Base-by-base conservation (phyloP, 2,888 invertebrate genomes). In the Microchrysa polita region DNA sequence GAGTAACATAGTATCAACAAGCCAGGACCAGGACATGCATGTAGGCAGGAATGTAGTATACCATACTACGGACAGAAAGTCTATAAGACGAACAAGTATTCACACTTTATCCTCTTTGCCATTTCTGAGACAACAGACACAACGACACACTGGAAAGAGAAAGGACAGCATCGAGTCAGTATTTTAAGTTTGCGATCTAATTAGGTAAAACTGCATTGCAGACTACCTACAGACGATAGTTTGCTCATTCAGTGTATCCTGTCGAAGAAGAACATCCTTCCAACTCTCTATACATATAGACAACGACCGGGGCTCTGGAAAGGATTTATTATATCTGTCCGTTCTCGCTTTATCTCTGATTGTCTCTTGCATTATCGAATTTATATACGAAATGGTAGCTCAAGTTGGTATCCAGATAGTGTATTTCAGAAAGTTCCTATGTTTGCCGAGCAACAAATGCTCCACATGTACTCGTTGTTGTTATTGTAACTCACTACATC, bases 131-230 rank as follows among this genome's bases (percentile, higher is more conserved):
- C 48, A n/a, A 48, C 48, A 12, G 48, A n/a, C n/a, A n/a, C n/a
- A n/a, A n/a, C 27, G 27, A 34, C 27, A 34, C 27, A 34, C 27
- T 5, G 27, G 7, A 7, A 34, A 7, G 7, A 7, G 27, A 34
- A 7, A 34, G 27, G 48, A 48, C 14, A n/a, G n/a, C 48, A n/a
- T 12, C n/a, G n/a, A 48, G 48, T n/a, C 5, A 63, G 61, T 22
- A 52, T 67, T 48, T 67, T 52, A 48, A 48, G 52, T 40, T n/a
- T 67, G 48, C 4, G 67, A 67, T 67, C 52, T 67, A 67, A 67
- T 67, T 67, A 67, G 52, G 52, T 23, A 27, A 67, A 67, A 52
- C 67, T 67, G 67, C 67, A 67, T 67, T 67, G 67, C 67, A 52
- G 67, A 52, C n/a, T 48, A n/a, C n/a, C n/a, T n/a, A n/a, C n/a